Percentiles rank a stretch among this genome's conserved stretches.
Conservation (phyloP, 2,113 vertebrate species). For the Macaca nemestrina region DNA sequence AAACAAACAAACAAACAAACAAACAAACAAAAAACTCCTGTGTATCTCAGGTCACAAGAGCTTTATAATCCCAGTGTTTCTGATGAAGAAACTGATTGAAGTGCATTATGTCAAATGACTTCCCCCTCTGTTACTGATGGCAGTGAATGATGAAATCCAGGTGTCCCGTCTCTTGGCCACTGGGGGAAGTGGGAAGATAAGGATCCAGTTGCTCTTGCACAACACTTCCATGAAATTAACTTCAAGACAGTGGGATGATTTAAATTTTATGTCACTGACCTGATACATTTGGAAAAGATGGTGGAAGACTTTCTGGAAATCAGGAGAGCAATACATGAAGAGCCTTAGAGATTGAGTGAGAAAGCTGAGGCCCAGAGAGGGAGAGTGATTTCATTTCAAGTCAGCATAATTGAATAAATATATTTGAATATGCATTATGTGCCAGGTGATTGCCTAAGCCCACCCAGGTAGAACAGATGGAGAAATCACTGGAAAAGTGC, state of each 20-base stretch:
- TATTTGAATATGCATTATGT: neutral
- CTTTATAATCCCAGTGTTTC: neutral
- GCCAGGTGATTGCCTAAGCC: neutral
- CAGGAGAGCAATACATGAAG: neutral
- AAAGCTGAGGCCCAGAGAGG: neutral
- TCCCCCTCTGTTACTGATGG: neutral
- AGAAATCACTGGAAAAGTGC: neutral
- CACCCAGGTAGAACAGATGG: neutral
- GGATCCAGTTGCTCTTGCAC: neutral
- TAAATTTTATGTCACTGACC: neutral
- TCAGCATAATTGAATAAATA: neutral
- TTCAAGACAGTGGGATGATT: neutral
- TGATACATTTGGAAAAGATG: neutral
- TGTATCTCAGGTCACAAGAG: neutral
- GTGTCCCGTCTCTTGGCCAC: neutral
- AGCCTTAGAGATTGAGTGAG: neutral
- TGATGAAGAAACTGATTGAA: neutral
- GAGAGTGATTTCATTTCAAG: neutral
- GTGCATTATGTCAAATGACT: neutral
- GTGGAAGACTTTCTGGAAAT: neutral
- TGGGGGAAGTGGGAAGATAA: neutral
- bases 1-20: no score
- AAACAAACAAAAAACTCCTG: no score
- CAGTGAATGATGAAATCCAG: neutral
- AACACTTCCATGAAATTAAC: neutral